Base-by-base conservation (phyloP, 2,113 vertebrate genomes). In the Onychostruthus taczanowskii region DNA sequence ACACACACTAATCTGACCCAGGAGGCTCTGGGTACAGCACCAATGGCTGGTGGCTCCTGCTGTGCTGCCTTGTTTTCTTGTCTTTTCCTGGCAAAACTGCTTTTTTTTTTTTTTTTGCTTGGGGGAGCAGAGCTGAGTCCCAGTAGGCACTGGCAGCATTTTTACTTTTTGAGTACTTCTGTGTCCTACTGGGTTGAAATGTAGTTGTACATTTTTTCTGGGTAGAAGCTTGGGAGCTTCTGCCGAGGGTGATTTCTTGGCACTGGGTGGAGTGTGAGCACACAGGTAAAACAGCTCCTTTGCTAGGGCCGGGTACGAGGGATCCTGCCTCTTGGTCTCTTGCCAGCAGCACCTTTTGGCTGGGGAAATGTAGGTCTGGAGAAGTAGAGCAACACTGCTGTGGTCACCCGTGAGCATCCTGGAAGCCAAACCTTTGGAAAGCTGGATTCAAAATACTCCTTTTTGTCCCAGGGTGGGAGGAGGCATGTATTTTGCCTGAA, bases 1-100 rank as follows among this genome's bases (percentile, higher is more conserved):
- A 2, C 43, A 28, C 5, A 14, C 1, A 5, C 18, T 64, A 3
- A 30, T 6, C 30, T 3, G 2, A 13, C 16, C 35, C 4, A 0
- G 6, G 23, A 19, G 22, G 4, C 44, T 53, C 37, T 69, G 49
- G 1, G 41, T 4, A 0, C 26, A 7, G 69, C 17, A 23, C 21
- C 1, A 6, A 0, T 21, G 68, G 58, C 44, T 0, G 0, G 24
- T 28, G 33, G 31, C 35, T 82, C 30, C 78, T 59, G 28, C 58
- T 59, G 39, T 3, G 3, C 62, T 78, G 8, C 31, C 39, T 59
- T 43, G 14, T 28, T 75, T 90, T 50, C 33, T 37, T 0, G 0
- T 31, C 35, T 50, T 1, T 30, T 64, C 59, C 73, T 43, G 24
- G 23, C 19, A 56, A 85, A 72, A 33, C 10, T 47, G 18, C 4